A percentile compares a stretch with the other conserved stretches of the same genome.
These are phyloP conservation scores for Gopherus flavomarginatus DNA, from an alignment of 2,113 vertebrate genomes.

Conservation along the genomic window DNA sequence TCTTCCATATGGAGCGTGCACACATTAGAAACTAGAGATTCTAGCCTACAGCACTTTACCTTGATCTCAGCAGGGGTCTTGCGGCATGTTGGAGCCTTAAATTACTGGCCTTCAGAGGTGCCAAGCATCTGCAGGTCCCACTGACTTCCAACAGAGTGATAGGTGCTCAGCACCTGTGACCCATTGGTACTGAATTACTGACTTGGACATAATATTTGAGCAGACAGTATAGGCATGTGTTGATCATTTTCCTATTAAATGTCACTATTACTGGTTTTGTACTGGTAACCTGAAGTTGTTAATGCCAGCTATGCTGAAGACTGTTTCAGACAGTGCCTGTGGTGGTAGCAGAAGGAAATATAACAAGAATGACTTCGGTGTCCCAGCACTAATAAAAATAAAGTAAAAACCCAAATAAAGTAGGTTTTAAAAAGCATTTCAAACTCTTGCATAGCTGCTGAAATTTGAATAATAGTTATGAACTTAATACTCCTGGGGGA, in stretches of 20 bases:
- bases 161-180: neutral
- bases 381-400: neutral
- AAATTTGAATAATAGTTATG: neutral
- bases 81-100: neutral
- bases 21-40: neutral
- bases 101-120: neutral
- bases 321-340: neutral
- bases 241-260: neutral
- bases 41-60: neutral
- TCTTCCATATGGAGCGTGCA: neutral
- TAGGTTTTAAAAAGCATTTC: neutral
- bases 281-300: neutral
- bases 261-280: accelerated
- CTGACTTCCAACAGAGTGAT: neutral
- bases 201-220: neutral
- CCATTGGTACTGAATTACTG: neutral
- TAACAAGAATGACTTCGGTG: neutral
- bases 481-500: neutral
- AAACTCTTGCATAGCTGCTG: neutral
- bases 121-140: neutral
- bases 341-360: neutral
- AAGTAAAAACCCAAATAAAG: neutral
- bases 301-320: neutral
- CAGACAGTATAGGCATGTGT: neutral
- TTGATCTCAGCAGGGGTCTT: neutral